A percentile compares a stretch with the other conserved stretches of the same genome.
These are phyloP conservation scores for Strigops habroptila DNA, from an alignment of 2,113 vertebrate genomes.

Conservation along the genomic window DNA sequence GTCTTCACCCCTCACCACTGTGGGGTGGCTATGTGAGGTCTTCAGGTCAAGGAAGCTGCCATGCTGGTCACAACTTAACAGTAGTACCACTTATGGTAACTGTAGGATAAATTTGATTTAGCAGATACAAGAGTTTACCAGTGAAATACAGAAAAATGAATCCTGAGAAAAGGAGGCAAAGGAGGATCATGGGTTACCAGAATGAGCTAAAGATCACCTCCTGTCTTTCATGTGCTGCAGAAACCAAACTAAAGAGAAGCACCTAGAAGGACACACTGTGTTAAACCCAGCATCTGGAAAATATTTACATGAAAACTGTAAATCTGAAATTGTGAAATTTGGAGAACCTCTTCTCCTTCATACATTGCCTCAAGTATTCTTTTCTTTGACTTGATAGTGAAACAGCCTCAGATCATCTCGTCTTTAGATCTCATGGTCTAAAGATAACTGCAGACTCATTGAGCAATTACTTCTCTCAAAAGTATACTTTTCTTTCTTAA, in stretches of 20 bases:
- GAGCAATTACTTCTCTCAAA: not conserved
- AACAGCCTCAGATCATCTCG: not conserved
- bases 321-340: not conserved
- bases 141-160: not conserved
- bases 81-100: not conserved
- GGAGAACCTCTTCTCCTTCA: not conserved
- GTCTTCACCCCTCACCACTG: not conserved
- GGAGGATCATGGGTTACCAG: not conserved
- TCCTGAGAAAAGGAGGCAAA: not conserved
- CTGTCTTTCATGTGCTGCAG: not conserved
- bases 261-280: not conserved
- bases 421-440: not conserved
- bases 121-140: not conserved
- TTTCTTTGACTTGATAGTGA: not conserved
- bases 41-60: not conserved
- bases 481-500: not conserved
- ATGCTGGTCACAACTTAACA: not conserved
- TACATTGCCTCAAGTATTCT: not conserved
- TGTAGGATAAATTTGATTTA: not conserved
- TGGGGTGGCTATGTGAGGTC: not conserved
- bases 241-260: not conserved
- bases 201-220: not conserved
- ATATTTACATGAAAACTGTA: not conserved
- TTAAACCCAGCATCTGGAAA: not conserved
- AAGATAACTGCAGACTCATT: not conserved